Evolutionary conservation across 1,140 invertebrate genomes (phyloP).

Genomic region (Anastatus disparis): DNA sequence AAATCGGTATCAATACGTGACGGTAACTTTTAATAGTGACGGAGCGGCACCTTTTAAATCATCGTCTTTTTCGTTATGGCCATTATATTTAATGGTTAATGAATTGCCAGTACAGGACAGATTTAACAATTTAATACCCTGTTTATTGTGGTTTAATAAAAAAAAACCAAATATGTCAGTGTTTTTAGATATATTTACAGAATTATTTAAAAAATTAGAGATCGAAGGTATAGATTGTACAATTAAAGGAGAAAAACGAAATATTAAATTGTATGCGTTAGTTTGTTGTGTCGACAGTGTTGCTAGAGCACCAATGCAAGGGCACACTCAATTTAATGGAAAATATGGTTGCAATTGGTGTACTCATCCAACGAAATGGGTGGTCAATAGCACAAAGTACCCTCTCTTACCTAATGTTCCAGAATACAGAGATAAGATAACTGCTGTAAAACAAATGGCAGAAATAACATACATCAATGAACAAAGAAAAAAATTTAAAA

Average conservation of each 20-base stretch:
- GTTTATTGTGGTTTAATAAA: too few species aligned
- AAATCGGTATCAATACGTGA: background rate
- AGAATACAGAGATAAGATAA: background rate
- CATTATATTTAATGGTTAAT: background rate
- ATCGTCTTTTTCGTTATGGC: background rate
- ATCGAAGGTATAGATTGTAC: background rate
- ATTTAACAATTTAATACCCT: background rate
- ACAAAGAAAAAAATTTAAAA: too few species aligned
- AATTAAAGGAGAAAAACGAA: conserved; percentile 7
- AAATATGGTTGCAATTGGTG: background rate
- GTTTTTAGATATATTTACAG: background rate
- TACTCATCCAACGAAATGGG: background rate
- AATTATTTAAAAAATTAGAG: background rate
- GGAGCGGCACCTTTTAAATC: too few species aligned
- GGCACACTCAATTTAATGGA: too few species aligned
- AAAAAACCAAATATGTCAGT: background rate
- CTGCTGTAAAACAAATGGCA: background rate
- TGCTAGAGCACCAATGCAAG: background rate
- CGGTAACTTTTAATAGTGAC: background rate
- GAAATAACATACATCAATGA: background rate
- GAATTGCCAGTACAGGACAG: background rate
- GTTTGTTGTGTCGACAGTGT: background rate
- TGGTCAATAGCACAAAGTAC: background rate
- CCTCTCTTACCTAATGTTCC: background rate
- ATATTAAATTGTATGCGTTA: too few species aligned